A percentile compares a stretch with the other conserved stretches of the same genome.
Conservation (phyloP, 1,140 invertebrate species). For the Acyrthosiphon pisum region DNA sequence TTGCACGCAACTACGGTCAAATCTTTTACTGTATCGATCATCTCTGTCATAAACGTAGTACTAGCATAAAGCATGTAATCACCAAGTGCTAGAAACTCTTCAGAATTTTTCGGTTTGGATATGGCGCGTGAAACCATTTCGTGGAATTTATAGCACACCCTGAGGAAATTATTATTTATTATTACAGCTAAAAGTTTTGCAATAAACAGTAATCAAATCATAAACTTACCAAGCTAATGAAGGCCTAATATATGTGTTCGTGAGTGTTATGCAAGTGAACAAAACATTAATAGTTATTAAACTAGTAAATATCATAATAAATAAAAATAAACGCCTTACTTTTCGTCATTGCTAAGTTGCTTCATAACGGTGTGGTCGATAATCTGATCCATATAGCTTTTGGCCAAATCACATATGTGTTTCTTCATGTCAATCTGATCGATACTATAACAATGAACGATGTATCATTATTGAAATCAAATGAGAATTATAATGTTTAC, state of each 20-base stretch:
- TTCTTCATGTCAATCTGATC: conserved; percentile 45
- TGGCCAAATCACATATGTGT: conserved; percentile 18
- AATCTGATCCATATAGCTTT: conserved; percentile 53
- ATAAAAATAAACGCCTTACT: not conserved
- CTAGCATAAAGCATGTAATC: conserved; percentile 72
- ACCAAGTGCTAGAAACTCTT: conserved; percentile 75
- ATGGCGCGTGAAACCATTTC: conserved; percentile 65
- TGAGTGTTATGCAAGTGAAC: not conserved
- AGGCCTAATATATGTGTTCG: not conserved
- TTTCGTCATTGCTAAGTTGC: conserved; percentile 26
- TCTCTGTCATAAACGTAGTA: conserved; percentile 68
- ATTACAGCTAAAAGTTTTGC: conserved; percentile 14
- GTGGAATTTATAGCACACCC: conserved; percentile 59
- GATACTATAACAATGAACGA: not conserved
- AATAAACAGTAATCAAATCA: not conserved
- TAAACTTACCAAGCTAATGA: conserved; percentile 50
- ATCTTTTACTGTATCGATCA: conserved; percentile 70
- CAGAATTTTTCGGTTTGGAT: conserved; percentile 72
- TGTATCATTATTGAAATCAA: not conserved
- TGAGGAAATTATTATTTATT: conserved; percentile 33
- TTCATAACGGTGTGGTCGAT: not conserved
- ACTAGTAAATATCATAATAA: not conserved
- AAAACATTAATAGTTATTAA: conserved; percentile 14
- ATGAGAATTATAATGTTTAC: not conserved
- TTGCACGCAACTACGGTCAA: conserved; percentile 71